Percentiles rank a stretch among this genome's conserved stretches.
Conservation (phyloP, 2,888 invertebrate species). For the Hesperia comma region DNA sequence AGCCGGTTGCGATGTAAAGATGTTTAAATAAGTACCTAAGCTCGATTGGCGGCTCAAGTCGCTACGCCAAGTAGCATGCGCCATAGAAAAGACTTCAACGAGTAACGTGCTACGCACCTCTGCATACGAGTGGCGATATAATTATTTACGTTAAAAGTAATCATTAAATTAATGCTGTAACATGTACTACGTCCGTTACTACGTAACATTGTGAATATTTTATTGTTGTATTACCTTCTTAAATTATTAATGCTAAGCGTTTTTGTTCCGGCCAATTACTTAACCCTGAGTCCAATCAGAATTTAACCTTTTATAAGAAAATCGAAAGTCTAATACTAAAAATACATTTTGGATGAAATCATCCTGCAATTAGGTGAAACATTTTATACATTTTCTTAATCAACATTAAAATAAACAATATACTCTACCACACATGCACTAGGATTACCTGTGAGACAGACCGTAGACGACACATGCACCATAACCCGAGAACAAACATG, state of each 20-base stretch:
- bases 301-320: slow-evolving; percentile 18
- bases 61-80: no score
- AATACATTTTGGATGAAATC: slow-evolving; percentile 4
- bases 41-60: no score
- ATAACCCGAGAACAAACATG: no score
- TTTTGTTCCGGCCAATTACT: slow-evolving; percentile 23
- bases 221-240: slow-evolving; percentile 12
- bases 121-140: background rate
- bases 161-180: background rate
- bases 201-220: slow-evolving; percentile 5
- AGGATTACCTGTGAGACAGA: no score
- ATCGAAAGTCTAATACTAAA: slow-evolving; percentile 2
- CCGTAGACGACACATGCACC: no score
- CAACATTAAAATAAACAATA: no score
- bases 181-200: background rate
- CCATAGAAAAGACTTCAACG: slow-evolving; percentile 27
- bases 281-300: slow-evolving; percentile 15
- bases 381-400: no score
- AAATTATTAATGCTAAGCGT: slow-evolving; percentile 22
- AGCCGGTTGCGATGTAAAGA: no score
- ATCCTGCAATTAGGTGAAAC: background rate
- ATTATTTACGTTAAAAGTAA: no score
- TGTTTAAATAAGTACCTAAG: no score
- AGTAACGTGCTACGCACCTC: background rate
- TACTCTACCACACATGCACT: no score